phyloP scores from a whole-genome alignment of 2,113 vertebrate species.

The Dinomys branickii region DNA sequence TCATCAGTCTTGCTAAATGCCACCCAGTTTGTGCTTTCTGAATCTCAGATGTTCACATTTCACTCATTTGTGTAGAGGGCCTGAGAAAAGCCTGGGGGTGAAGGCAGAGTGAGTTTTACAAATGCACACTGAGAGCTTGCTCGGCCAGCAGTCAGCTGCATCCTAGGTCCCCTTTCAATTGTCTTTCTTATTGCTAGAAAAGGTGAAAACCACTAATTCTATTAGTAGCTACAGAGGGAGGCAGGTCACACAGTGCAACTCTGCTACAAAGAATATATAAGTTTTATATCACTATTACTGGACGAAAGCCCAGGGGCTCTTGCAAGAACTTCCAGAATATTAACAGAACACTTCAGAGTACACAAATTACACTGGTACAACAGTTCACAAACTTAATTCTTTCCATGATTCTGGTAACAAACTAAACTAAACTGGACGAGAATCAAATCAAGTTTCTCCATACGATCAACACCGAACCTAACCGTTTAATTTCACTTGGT shows the following conservation, averaged over 20 bases:
- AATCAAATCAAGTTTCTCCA: not conserved
- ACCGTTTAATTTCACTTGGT: not conserved
- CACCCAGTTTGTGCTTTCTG: not conserved
- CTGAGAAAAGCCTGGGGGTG: not conserved
- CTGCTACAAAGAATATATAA: not conserved
- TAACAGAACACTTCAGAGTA: not conserved
- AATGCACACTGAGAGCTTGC: not conserved
- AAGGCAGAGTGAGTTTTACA: not conserved
- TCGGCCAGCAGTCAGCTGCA: not conserved
- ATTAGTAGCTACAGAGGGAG: not conserved
- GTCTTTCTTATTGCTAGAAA: not conserved
- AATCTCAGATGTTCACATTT: not conserved
- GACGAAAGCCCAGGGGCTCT: not conserved
- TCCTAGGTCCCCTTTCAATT: not conserved
- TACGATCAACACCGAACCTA: not conserved
- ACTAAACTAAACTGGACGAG: not conserved
- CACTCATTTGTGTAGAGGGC: not conserved
- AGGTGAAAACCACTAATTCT: conserved; percentile 24
- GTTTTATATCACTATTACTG: not conserved
- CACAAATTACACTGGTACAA: not conserved
- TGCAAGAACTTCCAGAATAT: conserved; percentile 11
- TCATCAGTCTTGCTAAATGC: not conserved
- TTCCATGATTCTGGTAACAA: not conserved
- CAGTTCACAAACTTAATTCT: not conserved
- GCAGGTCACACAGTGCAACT: not conserved